phyloP scores from a whole-genome alignment of 2,888 invertebrate genomes.

The Lepidonotus clava region DNA sequence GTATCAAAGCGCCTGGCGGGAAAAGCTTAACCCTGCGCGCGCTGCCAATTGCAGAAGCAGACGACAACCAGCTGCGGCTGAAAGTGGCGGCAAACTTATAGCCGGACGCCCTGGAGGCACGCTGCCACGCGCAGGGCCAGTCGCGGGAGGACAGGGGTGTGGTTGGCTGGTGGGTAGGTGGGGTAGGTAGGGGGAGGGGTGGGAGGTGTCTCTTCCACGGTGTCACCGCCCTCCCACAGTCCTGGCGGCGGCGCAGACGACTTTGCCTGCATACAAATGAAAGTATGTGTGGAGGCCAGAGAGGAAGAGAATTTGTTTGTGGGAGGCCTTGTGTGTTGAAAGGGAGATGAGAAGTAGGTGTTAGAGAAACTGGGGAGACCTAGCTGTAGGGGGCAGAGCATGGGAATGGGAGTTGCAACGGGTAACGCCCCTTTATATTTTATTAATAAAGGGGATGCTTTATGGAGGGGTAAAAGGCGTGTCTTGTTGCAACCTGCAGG shows the following conservation, averaged over 20 bases:
- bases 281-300: neutral
- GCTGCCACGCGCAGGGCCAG: constrained; percentile 1
- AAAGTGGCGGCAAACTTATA: too few species aligned
- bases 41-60: too few species aligned
- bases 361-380: too few species aligned
- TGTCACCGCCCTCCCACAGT: neutral
- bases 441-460: too few species aligned
- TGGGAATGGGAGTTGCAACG: too few species aligned
- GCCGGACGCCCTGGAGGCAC: neutral
- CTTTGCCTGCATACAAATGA: neutral
- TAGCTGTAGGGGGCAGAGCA: too few species aligned
- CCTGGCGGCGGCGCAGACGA: neutral
- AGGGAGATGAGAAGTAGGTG: too few species aligned
- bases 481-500: neutral
- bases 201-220: neutral
- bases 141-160: neutral
- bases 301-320: too few species aligned
- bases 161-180: neutral
- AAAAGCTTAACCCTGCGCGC: neutral
- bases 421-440: too few species aligned
- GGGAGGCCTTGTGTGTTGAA: too few species aligned
- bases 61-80: too few species aligned
- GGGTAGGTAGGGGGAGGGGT: neutral
- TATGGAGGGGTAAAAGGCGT: neutral
- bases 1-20: constrained; percentile 7